Evolutionary conservation across 2,888 invertebrate genomes (phyloP), one percentile per base, ranked within the genome.

Genomic region (Lypha dubia): DNA sequence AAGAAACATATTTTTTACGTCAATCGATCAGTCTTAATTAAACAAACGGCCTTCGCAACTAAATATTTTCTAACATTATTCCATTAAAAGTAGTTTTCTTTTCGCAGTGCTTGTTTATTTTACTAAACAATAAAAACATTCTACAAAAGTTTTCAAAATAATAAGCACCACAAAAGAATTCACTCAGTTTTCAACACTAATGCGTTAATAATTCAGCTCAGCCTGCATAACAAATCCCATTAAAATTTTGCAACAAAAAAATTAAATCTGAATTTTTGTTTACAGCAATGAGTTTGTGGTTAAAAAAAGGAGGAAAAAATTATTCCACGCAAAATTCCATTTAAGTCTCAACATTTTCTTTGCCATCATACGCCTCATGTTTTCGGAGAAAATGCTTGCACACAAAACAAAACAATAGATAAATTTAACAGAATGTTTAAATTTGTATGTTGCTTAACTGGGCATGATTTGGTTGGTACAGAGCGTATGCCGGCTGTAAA

Each of bases 171-270:
- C 44, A 35, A 38, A 67, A 82, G 70, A 41, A 80, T 71, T 63
- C 81, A 82, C 65, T 82, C 56, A 60, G 35, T 60, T 60, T 60
- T 51, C 15, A 20, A 83, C 65, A 68, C 41, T 83, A 83, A 84
- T 76, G 85, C 71, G 85, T 63, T 79, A 84, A 82, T 86, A 87
- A 87, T 85, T 79, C 83, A 76, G 83, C 77, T 81, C 63, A 85
- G 79, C 71, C 73, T 74, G 79, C 49, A 83, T 51, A 65, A 75
- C 71, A 75, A 85, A 86, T 79, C 79, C 74, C 79, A 86, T 84
- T 82, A 81, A 65, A 58, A 65, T 35, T n/a, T 58, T 65, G n/a
- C 13, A 67, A 35, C 9, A 63, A 1, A 49, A 60, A 1, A 38
- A 51, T 22, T 24, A 62, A 46, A 28, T 13, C 49, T n/a, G 9